phyloP scores from a whole-genome alignment of 2,113 vertebrate species.

The Pelobates fuscus region DNA sequence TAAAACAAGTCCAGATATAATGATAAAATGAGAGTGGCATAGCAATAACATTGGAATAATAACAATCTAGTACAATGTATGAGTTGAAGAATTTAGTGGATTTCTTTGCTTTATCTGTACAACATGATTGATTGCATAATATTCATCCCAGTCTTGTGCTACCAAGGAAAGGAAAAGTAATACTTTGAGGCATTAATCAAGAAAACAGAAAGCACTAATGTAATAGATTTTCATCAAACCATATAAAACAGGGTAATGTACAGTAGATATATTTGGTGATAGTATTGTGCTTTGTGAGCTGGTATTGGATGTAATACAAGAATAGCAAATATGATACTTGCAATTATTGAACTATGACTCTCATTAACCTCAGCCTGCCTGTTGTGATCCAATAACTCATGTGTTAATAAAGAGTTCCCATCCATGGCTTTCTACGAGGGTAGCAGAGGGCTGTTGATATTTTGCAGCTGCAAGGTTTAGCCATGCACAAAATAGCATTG shows the following conservation, averaged over 20 bases:
- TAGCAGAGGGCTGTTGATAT: too few relatives aligned
- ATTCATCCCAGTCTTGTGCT: slow-evolving; percentile 4
- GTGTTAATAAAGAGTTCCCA: too few relatives aligned
- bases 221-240: slow-evolving; percentile 2
- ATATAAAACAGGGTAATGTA: background rate
- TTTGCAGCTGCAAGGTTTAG: too few relatives aligned
- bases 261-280: background rate
- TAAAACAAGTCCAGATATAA: background rate
- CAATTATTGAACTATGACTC: too few relatives aligned
- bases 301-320: background rate
- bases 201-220: slow-evolving; percentile 1
- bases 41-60: slow-evolving; percentile 35
- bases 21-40: slow-evolving; percentile 13
- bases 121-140: slow-evolving; percentile 39
- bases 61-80: slow-evolving; percentile 5
- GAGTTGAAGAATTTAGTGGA: slow-evolving; percentile 8
- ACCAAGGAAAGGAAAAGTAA: background rate
- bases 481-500: too few relatives aligned
- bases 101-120: slow-evolving; percentile 16
- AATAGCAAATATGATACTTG: too few relatives aligned
- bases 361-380: too few relatives aligned
- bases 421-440: too few relatives aligned
- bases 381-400: too few relatives aligned
- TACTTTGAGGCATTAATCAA: slow-evolving; percentile 28
- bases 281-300: background rate